These are phyloP conservation scores for Venustoraphidia nigricollis DNA, from an alignment of 2,888 invertebrate species.

Conservation along the genomic window DNA sequence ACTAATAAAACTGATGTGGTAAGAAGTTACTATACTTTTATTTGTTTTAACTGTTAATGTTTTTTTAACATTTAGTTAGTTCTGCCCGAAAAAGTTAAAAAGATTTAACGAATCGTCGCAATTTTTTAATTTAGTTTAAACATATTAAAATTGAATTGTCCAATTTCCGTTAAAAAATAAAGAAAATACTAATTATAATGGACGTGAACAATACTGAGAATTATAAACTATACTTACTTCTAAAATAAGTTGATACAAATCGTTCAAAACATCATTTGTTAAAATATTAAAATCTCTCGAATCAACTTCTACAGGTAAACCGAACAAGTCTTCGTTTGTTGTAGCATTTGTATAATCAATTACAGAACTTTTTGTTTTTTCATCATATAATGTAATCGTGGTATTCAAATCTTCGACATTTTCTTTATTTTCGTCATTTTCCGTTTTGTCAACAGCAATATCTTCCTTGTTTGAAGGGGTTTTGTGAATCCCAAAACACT, in stretches of 20 bases:
- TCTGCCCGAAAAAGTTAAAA: too few relatives aligned
- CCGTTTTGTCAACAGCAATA: slow-evolving; percentile 3
- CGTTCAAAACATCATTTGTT: slow-evolving; percentile 32
- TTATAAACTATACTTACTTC: slow-evolving; percentile 28
- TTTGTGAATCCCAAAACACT: slow-evolving; percentile 32
- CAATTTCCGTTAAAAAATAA: too few relatives aligned
- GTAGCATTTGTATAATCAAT: slow-evolving; percentile 12
- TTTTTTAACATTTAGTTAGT: too few relatives aligned
- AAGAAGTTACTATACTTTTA: too few relatives aligned
- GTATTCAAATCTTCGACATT: slow-evolving; percentile 25
- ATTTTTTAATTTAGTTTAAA: too few relatives aligned
- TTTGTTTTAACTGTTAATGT: too few relatives aligned
- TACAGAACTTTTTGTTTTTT: slow-evolving; percentile 22
- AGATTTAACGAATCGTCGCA: too few relatives aligned
- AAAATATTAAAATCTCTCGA: slow-evolving; percentile 15
- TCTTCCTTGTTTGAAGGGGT: slow-evolving; percentile 9
- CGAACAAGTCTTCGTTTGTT: slow-evolving; percentile 2
- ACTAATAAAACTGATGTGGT: too few relatives aligned
- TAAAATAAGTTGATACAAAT: slow-evolving; percentile 32
- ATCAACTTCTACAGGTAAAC: neutral
- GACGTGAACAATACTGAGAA: neutral
- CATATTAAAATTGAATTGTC: too few relatives aligned
- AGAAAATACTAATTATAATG: too few relatives aligned
- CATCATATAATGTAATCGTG: slow-evolving; percentile 20
- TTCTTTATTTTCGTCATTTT: slow-evolving; percentile 34